Conservation (phyloP, 1,140 invertebrate genomes). For the Aphelinus atriplicis region DNA sequence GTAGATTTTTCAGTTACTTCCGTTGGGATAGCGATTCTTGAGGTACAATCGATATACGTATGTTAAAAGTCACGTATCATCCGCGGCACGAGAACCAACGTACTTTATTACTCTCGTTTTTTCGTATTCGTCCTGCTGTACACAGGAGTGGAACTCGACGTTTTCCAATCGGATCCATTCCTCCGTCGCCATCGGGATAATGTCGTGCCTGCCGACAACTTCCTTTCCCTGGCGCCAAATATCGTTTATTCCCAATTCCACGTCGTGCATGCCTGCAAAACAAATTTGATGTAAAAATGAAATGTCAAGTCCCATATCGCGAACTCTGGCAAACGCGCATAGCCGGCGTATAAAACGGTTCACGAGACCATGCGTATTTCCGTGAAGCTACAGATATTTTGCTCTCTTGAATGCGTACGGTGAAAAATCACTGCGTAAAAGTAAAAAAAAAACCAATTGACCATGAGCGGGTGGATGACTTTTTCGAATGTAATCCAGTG, state of each 20-base stretch:
- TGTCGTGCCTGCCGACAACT: constrained; percentile 98
- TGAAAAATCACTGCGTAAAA: not conserved
- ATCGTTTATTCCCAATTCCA: constrained; percentile 98
- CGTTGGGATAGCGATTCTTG: no score
- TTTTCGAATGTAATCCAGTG: no score
- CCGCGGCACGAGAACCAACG: constrained; percentile 43
- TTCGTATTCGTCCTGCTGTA: constrained; percentile 92
- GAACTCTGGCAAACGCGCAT: no score
- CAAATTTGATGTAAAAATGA: not conserved
- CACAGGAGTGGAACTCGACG: constrained; percentile 93
- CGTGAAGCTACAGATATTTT: no score
- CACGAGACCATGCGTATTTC: no score
- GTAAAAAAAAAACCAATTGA: not conserved
- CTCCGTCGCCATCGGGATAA: constrained; percentile 98
- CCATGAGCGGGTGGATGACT: no score
- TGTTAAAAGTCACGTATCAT: no score
- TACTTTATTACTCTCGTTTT: constrained; percentile 91
- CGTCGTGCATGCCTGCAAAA: constrained; percentile 85
- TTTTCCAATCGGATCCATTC: constrained; percentile 98
- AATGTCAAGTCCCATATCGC: no score
- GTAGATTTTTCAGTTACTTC: no score
- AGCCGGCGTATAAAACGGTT: no score
- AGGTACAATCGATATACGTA: no score
- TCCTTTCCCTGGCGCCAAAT: constrained; percentile 96
- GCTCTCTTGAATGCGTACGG: no score